Evolutionary conservation across 1,140 invertebrate species (phyloP).

Genomic region (Lasaia peninsularis): DNA sequence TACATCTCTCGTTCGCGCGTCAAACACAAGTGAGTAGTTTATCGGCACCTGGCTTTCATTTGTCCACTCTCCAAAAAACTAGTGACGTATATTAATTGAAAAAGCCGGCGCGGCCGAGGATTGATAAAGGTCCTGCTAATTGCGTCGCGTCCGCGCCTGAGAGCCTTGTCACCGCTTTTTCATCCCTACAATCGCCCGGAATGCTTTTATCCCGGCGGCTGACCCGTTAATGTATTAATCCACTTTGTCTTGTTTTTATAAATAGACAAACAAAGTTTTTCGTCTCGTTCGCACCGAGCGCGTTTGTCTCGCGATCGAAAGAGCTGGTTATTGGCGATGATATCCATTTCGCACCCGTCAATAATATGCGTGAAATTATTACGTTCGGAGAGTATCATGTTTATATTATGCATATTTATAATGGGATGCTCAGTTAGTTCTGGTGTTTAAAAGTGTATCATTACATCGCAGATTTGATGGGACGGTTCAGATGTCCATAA

Average conservation of each 20-base stretch:
- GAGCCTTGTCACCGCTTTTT: slow-evolving; percentile 51
- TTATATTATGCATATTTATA: not conserved
- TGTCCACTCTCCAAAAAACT: slow-evolving; percentile 5
- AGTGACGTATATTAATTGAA: slow-evolving; percentile 12
- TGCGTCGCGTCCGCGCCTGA: slow-evolving; percentile 30
- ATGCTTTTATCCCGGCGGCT: slow-evolving; percentile 63
- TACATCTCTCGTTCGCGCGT: too few species aligned
- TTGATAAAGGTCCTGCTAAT: slow-evolving; percentile 42
- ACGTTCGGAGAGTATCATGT: not conserved
- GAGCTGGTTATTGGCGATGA: slow-evolving; percentile 16
- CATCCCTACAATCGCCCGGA: slow-evolving; percentile 51
- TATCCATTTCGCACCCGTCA: slow-evolving; percentile 11
- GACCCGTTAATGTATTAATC: slow-evolving; percentile 71
- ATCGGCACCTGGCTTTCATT: slow-evolving; percentile 6
- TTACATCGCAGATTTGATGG: not conserved
- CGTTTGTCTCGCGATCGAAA: not conserved
- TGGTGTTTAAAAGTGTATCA: not conserved
- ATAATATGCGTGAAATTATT: not conserved
- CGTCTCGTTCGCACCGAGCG: slow-evolving; percentile 29
- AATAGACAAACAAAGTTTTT: slow-evolving; percentile 52
- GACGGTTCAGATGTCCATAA: too few species aligned
- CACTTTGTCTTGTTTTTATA: slow-evolving; percentile 65
- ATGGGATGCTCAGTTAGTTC: not conserved
- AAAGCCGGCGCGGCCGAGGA: slow-evolving; percentile 19
- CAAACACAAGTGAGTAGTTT: not conserved